Conservation (phyloP, 2,797 vertebrate species). For the Rhinophrynus dorsalis region DNA sequence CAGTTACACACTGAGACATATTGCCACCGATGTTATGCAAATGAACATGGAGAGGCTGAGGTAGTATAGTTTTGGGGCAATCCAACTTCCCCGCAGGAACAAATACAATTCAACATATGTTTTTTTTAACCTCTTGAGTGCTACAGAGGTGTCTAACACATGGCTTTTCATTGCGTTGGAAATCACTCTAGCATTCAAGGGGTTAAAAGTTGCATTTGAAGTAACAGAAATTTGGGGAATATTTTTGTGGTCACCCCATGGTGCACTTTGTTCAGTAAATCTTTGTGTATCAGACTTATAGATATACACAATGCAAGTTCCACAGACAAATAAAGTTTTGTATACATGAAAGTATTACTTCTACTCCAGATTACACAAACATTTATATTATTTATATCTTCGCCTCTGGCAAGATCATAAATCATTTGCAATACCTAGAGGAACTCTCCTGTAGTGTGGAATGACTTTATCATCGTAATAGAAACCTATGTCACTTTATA, state of each 20-base stretch:
- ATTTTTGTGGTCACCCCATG: neutral
- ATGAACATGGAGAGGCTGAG: no score
- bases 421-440: conserved; percentile 16
- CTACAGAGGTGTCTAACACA: no score
- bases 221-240: no score
- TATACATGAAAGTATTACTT: neutral
- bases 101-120: no score
- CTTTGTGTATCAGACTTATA: neutral
- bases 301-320: neutral
- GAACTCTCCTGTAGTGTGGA: conserved; percentile 5
- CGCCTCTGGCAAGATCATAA: conserved; percentile 22
- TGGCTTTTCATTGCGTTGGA: no score
- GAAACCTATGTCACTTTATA: conserved; percentile 1
- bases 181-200: no score
- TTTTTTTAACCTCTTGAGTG: no score
- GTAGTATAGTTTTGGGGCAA: no score
- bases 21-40: no score
- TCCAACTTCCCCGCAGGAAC: no score
- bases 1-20: no score
- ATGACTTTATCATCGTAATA: conserved; percentile 20
- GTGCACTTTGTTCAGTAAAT: neutral
- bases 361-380: conserved; percentile 8
- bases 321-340: neutral
- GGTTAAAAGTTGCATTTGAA: no score
- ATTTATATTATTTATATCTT: conserved; percentile 35